Evolutionary conservation across 2,888 invertebrate species (phyloP), one percentile per base, ranked within the genome.

Genomic region (Drosophila mulleri): DNA sequence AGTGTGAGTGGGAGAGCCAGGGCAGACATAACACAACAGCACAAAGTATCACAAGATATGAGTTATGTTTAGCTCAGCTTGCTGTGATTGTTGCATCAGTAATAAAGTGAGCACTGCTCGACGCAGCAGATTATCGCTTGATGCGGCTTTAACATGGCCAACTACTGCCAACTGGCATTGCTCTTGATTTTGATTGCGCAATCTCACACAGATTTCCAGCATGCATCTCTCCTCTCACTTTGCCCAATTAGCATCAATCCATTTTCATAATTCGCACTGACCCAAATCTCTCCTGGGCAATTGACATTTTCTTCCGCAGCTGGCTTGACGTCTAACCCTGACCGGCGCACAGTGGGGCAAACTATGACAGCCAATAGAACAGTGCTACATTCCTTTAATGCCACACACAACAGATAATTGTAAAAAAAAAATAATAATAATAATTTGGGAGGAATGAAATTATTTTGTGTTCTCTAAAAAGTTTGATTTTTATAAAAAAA

Each of bases 201-300:
- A 44, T 54, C 7, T 23, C 14, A 7, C 37, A 18, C 12, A 8
- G 53, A 37, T 37, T 37, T 20, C 9, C 6, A 1, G 18, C 37
- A 35, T 12, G 12, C 12, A 11, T 2, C 16, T 35, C 37, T 23
- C 14, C 18, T n/a, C 2, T 18, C 18, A 11, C 18, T n/a, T 26
- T 29, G n/a, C 37, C 12, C 39, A 56, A 18, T 18, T 18, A 8
- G 56, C 56, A 18, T 56, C 18, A 37, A 57, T 74, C 57, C 71
- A 71, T 75, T 71, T 58, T 53, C 60, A 76, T 75, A 67, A 71
- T 75, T 71, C 67, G 66, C 62, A 67, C 59, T 75, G 74, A 65
- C 74, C 76, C 54, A 70, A 65, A 64, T 69, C 58, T 58, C 65
- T 7, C 4, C 45, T 23, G 18, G n/a, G 41, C 60, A 72, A 72